Conservation (phyloP, 2,888 invertebrate genomes). For the Poecilus cupreus region DNA sequence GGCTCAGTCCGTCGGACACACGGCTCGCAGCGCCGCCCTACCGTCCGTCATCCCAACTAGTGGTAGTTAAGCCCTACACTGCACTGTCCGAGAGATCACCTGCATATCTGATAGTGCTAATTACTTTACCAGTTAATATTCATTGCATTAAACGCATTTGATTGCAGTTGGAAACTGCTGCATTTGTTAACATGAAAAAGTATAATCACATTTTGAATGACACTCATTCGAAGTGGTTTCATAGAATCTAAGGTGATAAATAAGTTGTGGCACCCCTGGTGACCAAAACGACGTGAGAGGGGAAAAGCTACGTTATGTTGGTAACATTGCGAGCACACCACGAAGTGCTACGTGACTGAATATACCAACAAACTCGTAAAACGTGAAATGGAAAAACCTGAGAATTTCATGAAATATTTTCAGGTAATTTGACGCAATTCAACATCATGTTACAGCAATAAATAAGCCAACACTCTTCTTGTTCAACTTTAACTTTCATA, state of each 20-base stretch:
- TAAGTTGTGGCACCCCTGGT: neutral
- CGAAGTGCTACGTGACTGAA: slow-evolving; percentile 7
- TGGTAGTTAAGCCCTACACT: no score
- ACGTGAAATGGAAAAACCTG: slow-evolving; percentile 17
- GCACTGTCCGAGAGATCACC: neutral
- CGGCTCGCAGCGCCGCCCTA: slow-evolving; percentile 27
- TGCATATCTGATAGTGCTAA: neutral
- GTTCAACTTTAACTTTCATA: neutral
- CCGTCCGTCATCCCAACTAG: slow-evolving; percentile 4
- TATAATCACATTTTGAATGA: no score
- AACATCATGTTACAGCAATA: neutral
- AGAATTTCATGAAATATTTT: slow-evolving; percentile 18
- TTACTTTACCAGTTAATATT: neutral
- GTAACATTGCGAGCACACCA: slow-evolving; percentile 28
- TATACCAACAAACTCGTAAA: slow-evolving; percentile 30
- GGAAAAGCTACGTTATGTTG: slow-evolving; percentile 32
- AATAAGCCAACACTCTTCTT: no score
- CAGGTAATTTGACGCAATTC: slow-evolving; percentile 9
- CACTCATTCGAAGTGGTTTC: no score
- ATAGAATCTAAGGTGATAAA: neutral
- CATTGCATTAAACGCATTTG: neutral
- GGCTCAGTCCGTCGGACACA: slow-evolving; percentile 40
- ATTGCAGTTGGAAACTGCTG: neutral
- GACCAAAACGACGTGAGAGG: neutral
- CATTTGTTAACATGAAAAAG: neutral